These are phyloP conservation scores for Zaprionus inermis DNA, from an alignment of 1,140 invertebrate genomes.

Conservation along the genomic window DNA sequence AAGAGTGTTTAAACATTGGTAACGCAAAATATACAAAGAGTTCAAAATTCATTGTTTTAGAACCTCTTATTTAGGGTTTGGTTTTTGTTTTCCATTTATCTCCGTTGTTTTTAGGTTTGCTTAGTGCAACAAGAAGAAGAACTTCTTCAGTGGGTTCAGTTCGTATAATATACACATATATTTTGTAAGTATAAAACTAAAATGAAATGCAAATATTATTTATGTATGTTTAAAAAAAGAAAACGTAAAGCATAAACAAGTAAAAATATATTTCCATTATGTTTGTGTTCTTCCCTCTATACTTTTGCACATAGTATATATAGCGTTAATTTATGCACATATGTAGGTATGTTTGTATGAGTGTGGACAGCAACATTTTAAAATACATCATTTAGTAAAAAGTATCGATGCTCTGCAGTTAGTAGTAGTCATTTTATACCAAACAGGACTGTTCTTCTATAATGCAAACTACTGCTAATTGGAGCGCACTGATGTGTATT, in stretches of 20 bases:
- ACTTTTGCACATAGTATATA: constrained; percentile 22
- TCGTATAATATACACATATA: constrained; percentile 66
- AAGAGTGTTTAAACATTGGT: constrained; percentile 45
- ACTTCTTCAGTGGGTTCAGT: constrained; percentile 81
- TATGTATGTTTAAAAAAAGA: constrained; percentile 45
- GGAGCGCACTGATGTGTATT: constrained; percentile 12
- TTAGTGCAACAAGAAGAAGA: constrained; percentile 75
- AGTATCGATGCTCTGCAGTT: neutral
- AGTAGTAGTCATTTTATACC: neutral
- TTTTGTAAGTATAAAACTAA: constrained; percentile 68
- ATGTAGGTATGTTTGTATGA: constrained; percentile 46
- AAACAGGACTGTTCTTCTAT: no score
- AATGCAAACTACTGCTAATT: neutral
- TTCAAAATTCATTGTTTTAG: constrained; percentile 29
- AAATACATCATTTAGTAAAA: constrained; percentile 62
- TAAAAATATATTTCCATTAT: constrained; percentile 45
- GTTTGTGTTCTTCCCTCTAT: constrained; percentile 31
- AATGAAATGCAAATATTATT: constrained; percentile 73
- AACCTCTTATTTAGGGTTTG: constrained; percentile 34
- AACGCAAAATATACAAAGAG: constrained; percentile 54
- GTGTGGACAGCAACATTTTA: constrained; percentile 74
- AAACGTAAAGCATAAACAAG: constrained; percentile 61
- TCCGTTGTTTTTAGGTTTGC: constrained; percentile 48
- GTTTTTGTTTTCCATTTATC: constrained; percentile 20
- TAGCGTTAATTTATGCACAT: constrained; percentile 48